A percentile compares a stretch with the other conserved stretches of the same genome.
These are phyloP conservation scores for Rhinichthys osculus DNA, from an alignment of 2,797 vertebrate genomes.

Conservation along the genomic window DNA sequence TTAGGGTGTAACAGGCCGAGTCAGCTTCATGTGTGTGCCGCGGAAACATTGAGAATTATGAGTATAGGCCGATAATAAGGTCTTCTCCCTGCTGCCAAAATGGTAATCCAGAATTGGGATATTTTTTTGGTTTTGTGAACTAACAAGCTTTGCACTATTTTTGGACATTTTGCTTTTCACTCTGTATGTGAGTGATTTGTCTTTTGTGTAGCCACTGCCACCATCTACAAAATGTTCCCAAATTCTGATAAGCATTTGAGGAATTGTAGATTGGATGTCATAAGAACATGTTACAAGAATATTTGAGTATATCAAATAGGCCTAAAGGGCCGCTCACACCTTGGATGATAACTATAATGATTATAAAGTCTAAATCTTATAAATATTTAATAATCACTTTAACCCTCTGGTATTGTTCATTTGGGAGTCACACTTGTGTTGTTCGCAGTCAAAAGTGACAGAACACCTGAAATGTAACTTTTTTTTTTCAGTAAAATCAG, in stretches of 20 bases:
- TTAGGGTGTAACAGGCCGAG: constrained; percentile 42
- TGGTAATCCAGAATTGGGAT: constrained; percentile 31
- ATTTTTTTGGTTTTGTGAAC: constrained; percentile 13
- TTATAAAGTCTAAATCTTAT: too few species aligned
- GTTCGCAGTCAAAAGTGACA: too few species aligned
- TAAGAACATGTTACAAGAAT: background rate
- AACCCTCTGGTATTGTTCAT: too few species aligned
- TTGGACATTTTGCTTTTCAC: background rate
- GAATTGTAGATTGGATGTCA: background rate
- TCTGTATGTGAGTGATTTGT: background rate
- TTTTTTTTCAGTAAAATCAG: too few species aligned
- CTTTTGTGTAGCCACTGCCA: background rate
- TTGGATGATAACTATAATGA: background rate
- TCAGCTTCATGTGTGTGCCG: constrained; percentile 21
- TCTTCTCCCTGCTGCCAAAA: constrained; percentile 24
- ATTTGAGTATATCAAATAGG: background rate
- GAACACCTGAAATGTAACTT: too few species aligned
- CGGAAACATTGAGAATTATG: constrained; percentile 44
- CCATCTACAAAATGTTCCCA: background rate
- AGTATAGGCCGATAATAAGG: constrained; percentile 1
- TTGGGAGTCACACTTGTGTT: too few species aligned
- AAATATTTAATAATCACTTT: background rate
- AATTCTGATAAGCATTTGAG: background rate
- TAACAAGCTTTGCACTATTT: constrained; percentile 29
- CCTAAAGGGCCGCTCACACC: too few species aligned